Conservation (phyloP, 2,888 invertebrate genomes). For the Tigriopus californicus region DNA sequence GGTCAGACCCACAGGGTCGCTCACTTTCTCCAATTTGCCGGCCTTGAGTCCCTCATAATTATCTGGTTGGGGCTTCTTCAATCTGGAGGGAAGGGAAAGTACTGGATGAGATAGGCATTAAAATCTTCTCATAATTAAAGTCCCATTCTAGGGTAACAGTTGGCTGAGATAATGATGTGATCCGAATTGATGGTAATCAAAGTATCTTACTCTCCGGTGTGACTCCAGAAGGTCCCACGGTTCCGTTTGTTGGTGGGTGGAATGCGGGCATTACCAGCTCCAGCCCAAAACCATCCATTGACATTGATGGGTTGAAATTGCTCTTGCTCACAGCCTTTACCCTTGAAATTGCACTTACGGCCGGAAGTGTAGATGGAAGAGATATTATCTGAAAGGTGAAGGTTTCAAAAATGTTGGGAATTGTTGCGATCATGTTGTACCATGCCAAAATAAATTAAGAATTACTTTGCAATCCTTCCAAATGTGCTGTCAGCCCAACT, state of each 20-base stretch:
- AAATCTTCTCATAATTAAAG: no score
- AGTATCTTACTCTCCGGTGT: constrained; percentile 13
- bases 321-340: constrained; percentile 12
- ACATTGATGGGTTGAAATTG: constrained; percentile 44
- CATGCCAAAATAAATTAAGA: no score
- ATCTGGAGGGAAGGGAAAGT: not conserved
- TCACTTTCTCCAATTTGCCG: constrained; percentile 6
- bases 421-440: no score
- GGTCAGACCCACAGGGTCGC: constrained; percentile 6
- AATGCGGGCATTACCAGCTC: constrained; percentile 73
- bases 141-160: no score
- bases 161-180: not conserved
- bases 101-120: no score
- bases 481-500: no score
- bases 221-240: constrained; percentile 6
- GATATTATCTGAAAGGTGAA: constrained; percentile 18
- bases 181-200: not conserved
- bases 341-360: constrained; percentile 69
- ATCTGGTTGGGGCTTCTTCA: constrained; percentile 12
- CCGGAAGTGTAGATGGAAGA: constrained; percentile 74
- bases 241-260: constrained; percentile 46
- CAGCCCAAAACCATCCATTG: constrained; percentile 85
- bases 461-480: no score
- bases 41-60: constrained; percentile 13
- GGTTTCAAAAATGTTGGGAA: no score